These are phyloP conservation scores for Laticauda colubrina DNA, from an alignment of 2,113 vertebrate species.

Conservation along the genomic window DNA sequence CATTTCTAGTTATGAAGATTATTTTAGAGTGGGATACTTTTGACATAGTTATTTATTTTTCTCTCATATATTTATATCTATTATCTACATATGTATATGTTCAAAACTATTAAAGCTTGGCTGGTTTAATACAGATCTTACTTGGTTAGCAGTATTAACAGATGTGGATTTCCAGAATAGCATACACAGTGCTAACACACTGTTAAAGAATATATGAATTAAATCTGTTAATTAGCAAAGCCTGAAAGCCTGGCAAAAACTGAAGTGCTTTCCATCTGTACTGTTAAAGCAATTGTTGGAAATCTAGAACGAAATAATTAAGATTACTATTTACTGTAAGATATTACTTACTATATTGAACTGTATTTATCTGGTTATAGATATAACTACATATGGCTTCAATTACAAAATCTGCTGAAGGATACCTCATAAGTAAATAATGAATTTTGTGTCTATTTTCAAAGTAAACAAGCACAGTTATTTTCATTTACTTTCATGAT, in stretches of 20 bases:
- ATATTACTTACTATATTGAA: constrained; percentile 46
- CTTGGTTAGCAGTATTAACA: background rate
- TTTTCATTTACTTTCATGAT: background rate
- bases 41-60: background rate
- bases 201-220: constrained; percentile 22
- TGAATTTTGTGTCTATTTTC: background rate
- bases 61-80: background rate
- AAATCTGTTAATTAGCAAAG: constrained; percentile 42
- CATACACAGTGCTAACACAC: constrained; percentile 23
- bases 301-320: constrained; percentile 41
- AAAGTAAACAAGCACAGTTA: background rate
- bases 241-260: constrained; percentile 8
- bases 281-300: constrained; percentile 17
- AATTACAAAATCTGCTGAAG: background rate
- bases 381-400: constrained; percentile 24
- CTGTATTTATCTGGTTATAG: background rate
- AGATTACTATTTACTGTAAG: constrained; percentile 41
- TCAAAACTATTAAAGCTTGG: constrained; percentile 8
- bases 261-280: constrained; percentile 32
- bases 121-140: background rate
- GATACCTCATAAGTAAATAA: background rate
- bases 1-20: background rate
- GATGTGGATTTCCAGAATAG: background rate
- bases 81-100: background rate
- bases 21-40: background rate